These are phyloP conservation scores for Catocala fraxini DNA, from an alignment of 2,888 invertebrate genomes.

Conservation along the genomic window DNA sequence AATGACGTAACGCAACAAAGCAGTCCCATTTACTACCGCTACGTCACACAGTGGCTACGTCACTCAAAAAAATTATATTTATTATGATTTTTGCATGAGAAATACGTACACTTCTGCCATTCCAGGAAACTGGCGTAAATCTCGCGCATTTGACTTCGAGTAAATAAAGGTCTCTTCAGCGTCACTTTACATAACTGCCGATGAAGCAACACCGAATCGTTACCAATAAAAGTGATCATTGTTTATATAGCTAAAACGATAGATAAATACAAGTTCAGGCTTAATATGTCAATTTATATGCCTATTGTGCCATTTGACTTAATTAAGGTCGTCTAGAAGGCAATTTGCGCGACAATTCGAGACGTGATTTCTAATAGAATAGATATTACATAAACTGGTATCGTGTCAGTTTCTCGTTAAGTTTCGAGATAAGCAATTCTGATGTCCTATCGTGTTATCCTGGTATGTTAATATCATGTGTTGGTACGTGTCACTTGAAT, in stretches of 20 bases:
- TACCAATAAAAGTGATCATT: neutral
- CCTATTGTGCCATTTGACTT: conserved; percentile 8
- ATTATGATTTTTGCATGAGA: too few relatives aligned
- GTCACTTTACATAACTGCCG: too few relatives aligned
- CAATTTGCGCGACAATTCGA: conserved; percentile 10
- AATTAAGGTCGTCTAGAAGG: conserved; percentile 3
- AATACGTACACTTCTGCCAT: too few relatives aligned
- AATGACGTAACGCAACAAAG: too few relatives aligned
- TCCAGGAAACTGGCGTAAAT: too few relatives aligned
- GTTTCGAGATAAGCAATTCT: conserved; percentile 1
- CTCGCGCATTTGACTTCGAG: neutral
- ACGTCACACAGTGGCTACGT: too few relatives aligned
- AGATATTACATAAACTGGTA: neutral
- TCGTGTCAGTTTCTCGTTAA: neutral
- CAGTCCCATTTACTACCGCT: too few relatives aligned
- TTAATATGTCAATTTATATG: conserved; percentile 17
- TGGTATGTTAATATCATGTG: neutral
- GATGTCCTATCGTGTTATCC: neutral
- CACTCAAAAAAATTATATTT: too few relatives aligned
- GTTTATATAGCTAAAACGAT: neutral
- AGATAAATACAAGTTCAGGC: neutral
- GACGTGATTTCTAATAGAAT: conserved; percentile 1
- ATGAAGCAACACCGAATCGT: neutral
- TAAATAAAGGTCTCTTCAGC: neutral
- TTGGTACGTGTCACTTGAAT: too few relatives aligned